Evolutionary conservation across 1,140 invertebrate genomes (phyloP).

Genomic region (Pseudobourletiella spinata): DNA sequence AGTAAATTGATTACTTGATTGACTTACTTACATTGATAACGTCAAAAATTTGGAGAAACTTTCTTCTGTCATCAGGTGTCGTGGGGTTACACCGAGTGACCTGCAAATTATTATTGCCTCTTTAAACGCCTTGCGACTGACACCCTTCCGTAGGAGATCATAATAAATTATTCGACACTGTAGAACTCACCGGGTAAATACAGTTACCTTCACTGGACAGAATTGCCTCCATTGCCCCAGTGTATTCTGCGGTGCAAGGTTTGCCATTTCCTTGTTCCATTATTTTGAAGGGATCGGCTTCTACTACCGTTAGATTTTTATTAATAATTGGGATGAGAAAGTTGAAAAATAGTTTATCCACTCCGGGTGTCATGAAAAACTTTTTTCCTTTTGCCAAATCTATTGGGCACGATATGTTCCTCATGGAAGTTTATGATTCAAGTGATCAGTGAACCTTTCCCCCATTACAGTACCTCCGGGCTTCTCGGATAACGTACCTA

Average conservation of each 20-base stretch:
- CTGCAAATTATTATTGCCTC: too few relatives aligned
- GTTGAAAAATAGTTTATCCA: not conserved
- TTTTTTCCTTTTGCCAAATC: not conserved
- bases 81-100: too few relatives aligned
- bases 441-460: slow-evolving; percentile 7
- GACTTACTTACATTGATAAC: too few relatives aligned
- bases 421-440: slow-evolving; percentile 11
- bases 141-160: too few relatives aligned
- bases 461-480: not conserved
- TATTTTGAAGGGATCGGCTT: slow-evolving; percentile 16
- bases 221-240: slow-evolving; percentile 6
- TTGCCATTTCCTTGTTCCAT: not conserved
- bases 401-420: slow-evolving; percentile 1
- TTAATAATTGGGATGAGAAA: slow-evolving; percentile 6
- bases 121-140: too few relatives aligned
- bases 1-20: too few relatives aligned
- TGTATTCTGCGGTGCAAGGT: slow-evolving; percentile 7
- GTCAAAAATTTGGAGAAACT: too few relatives aligned
- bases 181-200: too few relatives aligned
- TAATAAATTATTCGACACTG: too few relatives aligned
- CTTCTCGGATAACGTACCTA: not conserved
- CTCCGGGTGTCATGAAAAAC: not conserved
- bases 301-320: not conserved
- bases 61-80: too few relatives aligned
- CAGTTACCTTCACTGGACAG: not conserved